A percentile compares a stretch with the other conserved stretches of the same genome.
phyloP scores from a whole-genome alignment of 2,888 invertebrate genomes.

The Hesperia comma region DNA sequence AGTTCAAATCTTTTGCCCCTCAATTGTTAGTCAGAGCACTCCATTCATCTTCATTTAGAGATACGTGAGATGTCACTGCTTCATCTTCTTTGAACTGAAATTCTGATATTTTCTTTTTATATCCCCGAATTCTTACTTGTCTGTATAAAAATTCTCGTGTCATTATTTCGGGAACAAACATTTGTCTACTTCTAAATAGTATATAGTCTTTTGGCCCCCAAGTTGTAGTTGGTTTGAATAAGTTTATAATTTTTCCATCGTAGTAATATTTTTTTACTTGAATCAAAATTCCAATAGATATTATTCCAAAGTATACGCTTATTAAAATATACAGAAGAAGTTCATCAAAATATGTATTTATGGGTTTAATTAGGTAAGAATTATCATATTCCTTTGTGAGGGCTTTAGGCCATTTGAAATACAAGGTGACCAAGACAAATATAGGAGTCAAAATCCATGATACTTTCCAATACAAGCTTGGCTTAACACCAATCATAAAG shows the following conservation, averaged over 20 bases:
- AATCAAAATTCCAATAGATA: constrained; percentile 53
- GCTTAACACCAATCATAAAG: constrained; percentile 77
- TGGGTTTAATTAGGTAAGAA: constrained; percentile 49
- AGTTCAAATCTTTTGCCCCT: constrained; percentile 15
- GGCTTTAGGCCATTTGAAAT: constrained; percentile 48
- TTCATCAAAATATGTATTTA: constrained; percentile 49
- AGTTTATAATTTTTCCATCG: constrained; percentile 43
- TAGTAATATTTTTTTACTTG: constrained; percentile 52
- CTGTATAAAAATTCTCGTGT: constrained; percentile 78
- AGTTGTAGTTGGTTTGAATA: constrained; percentile 53
- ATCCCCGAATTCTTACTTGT: constrained; percentile 72
- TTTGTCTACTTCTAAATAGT: constrained; percentile 70
- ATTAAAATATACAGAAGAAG: constrained; percentile 57
- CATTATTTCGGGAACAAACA: constrained; percentile 80
- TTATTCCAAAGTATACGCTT: constrained; percentile 53
- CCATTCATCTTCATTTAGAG: constrained; percentile 53
- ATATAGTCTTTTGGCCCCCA: constrained; percentile 72
- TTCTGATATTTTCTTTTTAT: constrained; percentile 49
- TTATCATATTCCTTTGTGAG: constrained; percentile 46
- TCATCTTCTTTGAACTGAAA: constrained; percentile 32
- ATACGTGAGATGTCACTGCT: constrained; percentile 39
- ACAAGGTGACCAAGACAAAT: constrained; percentile 51
- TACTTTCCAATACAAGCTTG: constrained; percentile 69
- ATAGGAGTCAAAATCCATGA: constrained; percentile 68
- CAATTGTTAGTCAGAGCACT: constrained; percentile 63